A percentile compares a stretch with the other conserved stretches of the same genome.
Evolutionary conservation across 2,888 invertebrate species (phyloP).

Genomic region (Drosophila anomelani): DNA sequence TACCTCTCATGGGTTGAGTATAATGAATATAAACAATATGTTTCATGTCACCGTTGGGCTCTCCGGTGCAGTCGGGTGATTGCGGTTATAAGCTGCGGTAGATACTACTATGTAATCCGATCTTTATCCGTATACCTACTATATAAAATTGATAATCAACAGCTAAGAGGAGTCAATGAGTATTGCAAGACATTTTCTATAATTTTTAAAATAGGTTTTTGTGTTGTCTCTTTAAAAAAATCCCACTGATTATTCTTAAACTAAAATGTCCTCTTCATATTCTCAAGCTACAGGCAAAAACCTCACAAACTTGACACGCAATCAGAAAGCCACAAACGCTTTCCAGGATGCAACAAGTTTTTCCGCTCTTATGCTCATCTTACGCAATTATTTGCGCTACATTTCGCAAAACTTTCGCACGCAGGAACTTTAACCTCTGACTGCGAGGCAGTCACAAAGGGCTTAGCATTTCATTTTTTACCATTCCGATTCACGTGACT

Average conservation of each 20-base stretch:
- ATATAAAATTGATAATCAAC: neutral
- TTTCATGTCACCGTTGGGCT: conserved; percentile 20
- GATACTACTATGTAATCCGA: neutral
- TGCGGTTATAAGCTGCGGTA: neutral
- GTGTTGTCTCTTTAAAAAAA: neutral
- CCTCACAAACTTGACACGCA: conserved; percentile 44
- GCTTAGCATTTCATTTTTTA: conserved; percentile 29
- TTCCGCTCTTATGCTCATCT: conserved; percentile 38
- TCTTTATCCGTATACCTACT: neutral
- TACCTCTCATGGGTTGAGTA: conserved; percentile 9
- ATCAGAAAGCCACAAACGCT: conserved; percentile 36
- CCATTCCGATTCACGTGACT: conserved; percentile 62
- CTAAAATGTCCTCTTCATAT: neutral
- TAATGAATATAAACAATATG: conserved; percentile 59
- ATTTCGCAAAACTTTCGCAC: conserved; percentile 56
- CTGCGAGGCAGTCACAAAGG: conserved; percentile 46
- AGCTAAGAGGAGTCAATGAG: too few species aligned
- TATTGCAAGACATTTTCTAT: too few species aligned
- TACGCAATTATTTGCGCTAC: conserved; percentile 67
- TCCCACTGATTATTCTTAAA: neutral
- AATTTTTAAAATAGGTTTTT: neutral
- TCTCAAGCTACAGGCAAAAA: neutral
- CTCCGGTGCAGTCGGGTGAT: neutral
- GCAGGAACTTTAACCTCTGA: conserved; percentile 62
- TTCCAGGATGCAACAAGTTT: conserved; percentile 59